Conservation (phyloP, 2,113 vertebrate genomes). For the Columba livia region DNA sequence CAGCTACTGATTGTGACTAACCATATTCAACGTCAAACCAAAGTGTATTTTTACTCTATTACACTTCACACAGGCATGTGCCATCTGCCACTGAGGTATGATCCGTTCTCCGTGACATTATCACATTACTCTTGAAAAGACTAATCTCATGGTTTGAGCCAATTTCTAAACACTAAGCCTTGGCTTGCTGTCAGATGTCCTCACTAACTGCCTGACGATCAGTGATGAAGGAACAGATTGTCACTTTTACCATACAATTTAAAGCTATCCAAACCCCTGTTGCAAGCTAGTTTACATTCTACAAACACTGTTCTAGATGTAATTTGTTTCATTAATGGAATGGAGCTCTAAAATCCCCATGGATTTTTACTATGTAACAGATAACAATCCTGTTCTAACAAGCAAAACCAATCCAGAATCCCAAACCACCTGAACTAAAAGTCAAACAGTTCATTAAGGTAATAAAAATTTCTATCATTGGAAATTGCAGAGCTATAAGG, state of each 20-base stretch:
- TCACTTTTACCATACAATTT: neutral
- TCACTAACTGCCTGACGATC: neutral
- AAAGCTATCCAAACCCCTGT: neutral
- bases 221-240: neutral
- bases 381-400: neutral
- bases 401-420: neutral
- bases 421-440: neutral
- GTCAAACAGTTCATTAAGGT: neutral
- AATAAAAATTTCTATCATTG: neutral
- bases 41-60: constrained; percentile 47
- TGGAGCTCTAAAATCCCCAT: neutral
- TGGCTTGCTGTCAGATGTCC: neutral
- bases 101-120: constrained; percentile 32
- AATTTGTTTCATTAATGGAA: neutral
- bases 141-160: constrained; percentile 41
- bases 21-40: neutral
- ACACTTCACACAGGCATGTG: neutral
- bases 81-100: constrained; percentile 40
- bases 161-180: constrained; percentile 43
- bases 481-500: neutral
- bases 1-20: neutral
- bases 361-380: neutral
- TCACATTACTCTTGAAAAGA: constrained; percentile 54
- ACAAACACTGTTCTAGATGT: neutral
- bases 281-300: neutral